Percentiles rank a stretch among this genome's conserved stretches.
Evolutionary conservation across 2,797 vertebrate species (phyloP).

Genomic region (Chelonia mydas): DNA sequence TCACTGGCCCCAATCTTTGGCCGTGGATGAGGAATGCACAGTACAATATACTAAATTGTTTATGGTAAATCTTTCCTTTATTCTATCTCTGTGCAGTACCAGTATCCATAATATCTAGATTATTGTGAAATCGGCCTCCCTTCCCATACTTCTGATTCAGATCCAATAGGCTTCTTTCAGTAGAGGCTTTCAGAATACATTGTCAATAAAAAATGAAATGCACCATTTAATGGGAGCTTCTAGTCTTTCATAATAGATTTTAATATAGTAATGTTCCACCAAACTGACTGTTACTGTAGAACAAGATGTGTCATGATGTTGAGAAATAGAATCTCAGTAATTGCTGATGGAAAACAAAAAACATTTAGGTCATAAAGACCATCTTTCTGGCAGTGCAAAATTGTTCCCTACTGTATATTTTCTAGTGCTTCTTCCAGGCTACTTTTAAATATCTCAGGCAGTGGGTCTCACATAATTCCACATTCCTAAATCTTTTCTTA

Average conservation of each 20-base stretch:
- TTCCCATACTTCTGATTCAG: not conserved
- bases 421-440: not conserved
- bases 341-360: not conserved
- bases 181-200: not conserved
- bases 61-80: not conserved
- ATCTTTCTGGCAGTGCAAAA: not conserved
- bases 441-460: not conserved
- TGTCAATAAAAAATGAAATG: not conserved
- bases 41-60: not conserved
- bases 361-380: not conserved
- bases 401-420: not conserved
- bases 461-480: not conserved
- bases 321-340: not conserved
- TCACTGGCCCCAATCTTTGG: not conserved
- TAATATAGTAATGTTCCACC: constrained; percentile 5
- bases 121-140: not conserved
- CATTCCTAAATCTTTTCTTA: not conserved
- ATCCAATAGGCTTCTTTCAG: not conserved
- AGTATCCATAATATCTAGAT: not conserved
- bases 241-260: not conserved
- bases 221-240: not conserved
- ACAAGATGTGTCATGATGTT: not conserved
- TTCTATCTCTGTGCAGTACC: not conserved
- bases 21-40: not conserved
- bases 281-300: not conserved